Evolutionary conservation across 1,140 invertebrate species (phyloP).

Genomic region (Aphaenogaster ashmeadi): DNA sequence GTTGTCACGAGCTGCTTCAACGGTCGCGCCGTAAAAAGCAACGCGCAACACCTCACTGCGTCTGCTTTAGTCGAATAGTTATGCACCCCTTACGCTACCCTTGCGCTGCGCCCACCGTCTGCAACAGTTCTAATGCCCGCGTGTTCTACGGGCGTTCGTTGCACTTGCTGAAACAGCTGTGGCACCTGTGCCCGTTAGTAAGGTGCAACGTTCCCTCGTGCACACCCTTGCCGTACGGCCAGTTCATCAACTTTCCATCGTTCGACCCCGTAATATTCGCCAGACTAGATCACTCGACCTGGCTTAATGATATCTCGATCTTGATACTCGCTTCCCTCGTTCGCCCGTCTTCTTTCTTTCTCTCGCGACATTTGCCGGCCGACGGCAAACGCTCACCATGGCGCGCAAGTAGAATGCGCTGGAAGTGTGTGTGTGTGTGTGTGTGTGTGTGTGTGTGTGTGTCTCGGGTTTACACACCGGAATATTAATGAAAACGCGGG

Average conservation of each 20-base stretch:
- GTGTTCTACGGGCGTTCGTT: conserved; percentile 80
- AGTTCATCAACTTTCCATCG: conserved; percentile 66
- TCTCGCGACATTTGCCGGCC: conserved; percentile 14
- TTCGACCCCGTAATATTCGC: conserved; percentile 75
- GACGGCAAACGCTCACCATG: neutral
- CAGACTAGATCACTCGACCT: conserved; percentile 76
- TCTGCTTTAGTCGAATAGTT: conserved; percentile 79
- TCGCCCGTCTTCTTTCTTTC: neutral
- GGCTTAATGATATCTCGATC: conserved; percentile 73
- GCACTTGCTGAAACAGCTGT: conserved; percentile 85
- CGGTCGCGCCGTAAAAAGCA: conserved; percentile 73
- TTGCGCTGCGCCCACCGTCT: conserved; percentile 68
- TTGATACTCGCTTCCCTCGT: conserved; percentile 2
- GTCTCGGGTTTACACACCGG: neutral
- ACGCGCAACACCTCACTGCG: conserved; percentile 72
- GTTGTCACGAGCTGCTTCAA: conserved; percentile 78
- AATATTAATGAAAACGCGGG: neutral
- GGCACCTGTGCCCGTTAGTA: conserved; percentile 83
- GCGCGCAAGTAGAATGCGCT: neutral
- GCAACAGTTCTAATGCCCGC: conserved; percentile 82
- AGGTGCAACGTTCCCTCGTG: conserved; percentile 82
- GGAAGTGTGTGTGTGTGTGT: too few species aligned
- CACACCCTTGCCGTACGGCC: conserved; percentile 61
- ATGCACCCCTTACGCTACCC: conserved; percentile 80
- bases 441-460: too few species aligned